These are phyloP conservation scores for Papilio dardanus DNA, from an alignment of 1,140 invertebrate species.

Conservation along the genomic window DNA sequence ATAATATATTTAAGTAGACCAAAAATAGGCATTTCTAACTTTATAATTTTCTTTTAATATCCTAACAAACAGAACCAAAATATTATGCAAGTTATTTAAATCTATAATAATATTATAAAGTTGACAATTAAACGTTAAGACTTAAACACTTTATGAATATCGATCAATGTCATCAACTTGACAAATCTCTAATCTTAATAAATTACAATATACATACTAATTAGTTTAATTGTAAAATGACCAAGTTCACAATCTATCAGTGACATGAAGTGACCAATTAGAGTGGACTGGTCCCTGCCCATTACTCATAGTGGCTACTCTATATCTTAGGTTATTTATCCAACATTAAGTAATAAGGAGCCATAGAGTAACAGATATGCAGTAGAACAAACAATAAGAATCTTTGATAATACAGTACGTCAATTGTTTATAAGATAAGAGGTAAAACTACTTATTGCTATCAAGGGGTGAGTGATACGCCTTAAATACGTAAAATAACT, in stretches of 20 bases:
- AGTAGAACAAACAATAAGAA: not conserved
- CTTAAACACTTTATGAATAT: too few species aligned
- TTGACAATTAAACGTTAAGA: too few species aligned
- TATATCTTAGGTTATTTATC: conserved; percentile 26
- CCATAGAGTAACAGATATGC: not conserved
- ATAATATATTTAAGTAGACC: too few species aligned
- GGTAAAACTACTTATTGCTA: not conserved
- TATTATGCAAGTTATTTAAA: too few species aligned
- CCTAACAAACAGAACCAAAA: too few species aligned
- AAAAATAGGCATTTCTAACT: too few species aligned
- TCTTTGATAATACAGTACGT: not conserved
- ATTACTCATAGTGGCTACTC: conserved; percentile 25
- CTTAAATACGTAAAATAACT: too few species aligned
- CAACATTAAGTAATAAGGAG: conserved; percentile 27
- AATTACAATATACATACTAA: too few species aligned
- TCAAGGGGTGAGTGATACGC: not conserved
- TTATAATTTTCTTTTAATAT: too few species aligned
- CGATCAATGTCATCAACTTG: too few species aligned
- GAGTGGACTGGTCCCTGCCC: not conserved
- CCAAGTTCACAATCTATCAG: not conserved
- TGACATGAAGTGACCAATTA: conserved; percentile 30
- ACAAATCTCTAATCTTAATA: too few species aligned
- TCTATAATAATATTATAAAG: too few species aligned
- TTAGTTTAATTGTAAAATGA: not conserved
- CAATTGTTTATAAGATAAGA: not conserved